These are phyloP conservation scores for Zaprionus ghesquierei DNA, from an alignment of 1,140 invertebrate genomes.

Conservation along the genomic window DNA sequence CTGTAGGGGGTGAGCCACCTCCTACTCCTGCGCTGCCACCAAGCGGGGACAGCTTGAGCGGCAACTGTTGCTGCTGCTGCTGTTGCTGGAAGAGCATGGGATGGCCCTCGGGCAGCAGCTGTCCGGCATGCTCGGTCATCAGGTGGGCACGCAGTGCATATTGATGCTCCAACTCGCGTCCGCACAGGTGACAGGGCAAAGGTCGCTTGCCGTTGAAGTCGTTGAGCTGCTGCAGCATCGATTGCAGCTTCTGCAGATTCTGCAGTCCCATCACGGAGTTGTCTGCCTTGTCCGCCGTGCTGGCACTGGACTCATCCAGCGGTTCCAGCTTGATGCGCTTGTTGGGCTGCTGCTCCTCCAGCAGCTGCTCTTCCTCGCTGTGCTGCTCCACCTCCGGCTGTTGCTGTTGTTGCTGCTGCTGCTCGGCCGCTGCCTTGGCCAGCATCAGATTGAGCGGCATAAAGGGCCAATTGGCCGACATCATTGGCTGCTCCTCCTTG, in stretches of 20 bases:
- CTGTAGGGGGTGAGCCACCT: slow-evolving; percentile 10
- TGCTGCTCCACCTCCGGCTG: slow-evolving; percentile 19
- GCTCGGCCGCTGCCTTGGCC: slow-evolving; percentile 73
- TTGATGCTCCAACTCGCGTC: slow-evolving; percentile 86
- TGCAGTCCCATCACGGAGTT: slow-evolving; percentile 62
- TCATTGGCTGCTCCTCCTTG: slow-evolving; percentile 52
- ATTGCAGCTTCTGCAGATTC: slow-evolving; percentile 93
- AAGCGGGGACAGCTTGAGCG: slow-evolving; percentile 57
- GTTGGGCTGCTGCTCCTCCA: slow-evolving; percentile 45
- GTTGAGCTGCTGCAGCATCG: slow-evolving; percentile 95
- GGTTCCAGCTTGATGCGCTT: slow-evolving; percentile 76
- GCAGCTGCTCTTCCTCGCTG: neutral
- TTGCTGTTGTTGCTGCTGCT: slow-evolving; percentile 27
- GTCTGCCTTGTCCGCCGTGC: slow-evolving; percentile 28
- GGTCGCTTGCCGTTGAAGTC: slow-evolving; percentile 87
- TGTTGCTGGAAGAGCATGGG: slow-evolving; percentile 59
- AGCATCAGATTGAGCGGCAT: slow-evolving; percentile 87
- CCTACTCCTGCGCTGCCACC: neutral
- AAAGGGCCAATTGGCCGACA: slow-evolving; percentile 77
- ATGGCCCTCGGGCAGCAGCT: slow-evolving; percentile 46
- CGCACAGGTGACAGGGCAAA: slow-evolving; percentile 85
- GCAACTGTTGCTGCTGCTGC: slow-evolving; percentile 34
- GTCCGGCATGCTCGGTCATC: slow-evolving; percentile 84
- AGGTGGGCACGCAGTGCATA: slow-evolving; percentile 85
- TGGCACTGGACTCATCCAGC: slow-evolving; percentile 19